These are phyloP conservation scores for Apostichopus californicus DNA, from an alignment of 35 echinoderm and acorn worm genomes.

Conservation along the genomic window DNA sequence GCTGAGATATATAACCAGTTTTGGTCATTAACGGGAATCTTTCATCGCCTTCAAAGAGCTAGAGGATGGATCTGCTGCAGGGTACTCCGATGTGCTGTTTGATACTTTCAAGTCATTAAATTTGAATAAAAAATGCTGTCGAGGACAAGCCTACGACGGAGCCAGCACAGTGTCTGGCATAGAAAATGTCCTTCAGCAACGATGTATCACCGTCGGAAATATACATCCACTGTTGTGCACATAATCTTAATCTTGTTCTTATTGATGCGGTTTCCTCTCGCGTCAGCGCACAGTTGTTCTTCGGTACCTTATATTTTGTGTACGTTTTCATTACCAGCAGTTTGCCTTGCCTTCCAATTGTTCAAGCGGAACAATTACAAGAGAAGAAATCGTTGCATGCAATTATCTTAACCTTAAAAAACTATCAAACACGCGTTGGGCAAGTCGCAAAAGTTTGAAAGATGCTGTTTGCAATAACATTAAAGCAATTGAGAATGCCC, in stretches of 20 bases:
- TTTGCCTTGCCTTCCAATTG: slow-evolving; percentile 5
- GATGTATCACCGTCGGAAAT: not conserved
- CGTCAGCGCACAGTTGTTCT: not conserved
- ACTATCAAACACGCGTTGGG: not conserved
- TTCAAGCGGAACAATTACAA: slow-evolving; percentile 13
- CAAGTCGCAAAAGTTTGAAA: slow-evolving; percentile 2
- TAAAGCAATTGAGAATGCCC: not conserved
- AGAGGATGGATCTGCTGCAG: not conserved
- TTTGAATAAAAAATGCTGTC: not conserved
- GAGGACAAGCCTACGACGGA: slow-evolving; percentile 27
- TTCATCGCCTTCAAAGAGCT: slow-evolving; percentile 33
- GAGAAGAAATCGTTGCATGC: slow-evolving; percentile 26
- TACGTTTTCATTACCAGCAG: slow-evolving; percentile 5
- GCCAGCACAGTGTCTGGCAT: slow-evolving; percentile 4
- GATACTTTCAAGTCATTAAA: not conserved
- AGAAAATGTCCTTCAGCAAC: slow-evolving; percentile 19
- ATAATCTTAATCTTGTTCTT: slow-evolving; percentile 43
- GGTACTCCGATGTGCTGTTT: slow-evolving; percentile 3
- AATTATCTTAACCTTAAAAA: not conserved
- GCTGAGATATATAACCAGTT: slow-evolving; percentile 1
- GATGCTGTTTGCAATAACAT: slow-evolving; percentile 21
- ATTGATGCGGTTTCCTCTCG: slow-evolving; percentile 10
- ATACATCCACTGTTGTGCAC: slow-evolving; percentile 19
- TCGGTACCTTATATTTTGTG: not conserved
- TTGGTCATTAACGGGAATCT: slow-evolving; percentile 13